Conservation (phyloP, 2,888 invertebrate genomes). For the Neoscelio sp. region DNA sequence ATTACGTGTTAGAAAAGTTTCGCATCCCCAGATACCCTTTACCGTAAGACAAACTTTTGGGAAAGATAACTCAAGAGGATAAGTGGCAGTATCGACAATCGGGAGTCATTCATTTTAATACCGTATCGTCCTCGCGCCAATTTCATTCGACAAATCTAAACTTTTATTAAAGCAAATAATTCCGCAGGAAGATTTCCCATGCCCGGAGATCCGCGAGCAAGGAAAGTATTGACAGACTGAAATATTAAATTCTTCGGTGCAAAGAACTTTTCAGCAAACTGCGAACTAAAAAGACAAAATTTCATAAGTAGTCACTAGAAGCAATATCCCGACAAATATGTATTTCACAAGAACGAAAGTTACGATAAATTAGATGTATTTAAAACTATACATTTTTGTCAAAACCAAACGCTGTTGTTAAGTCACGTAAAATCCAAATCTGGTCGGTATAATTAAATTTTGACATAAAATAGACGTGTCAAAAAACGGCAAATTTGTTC, state of each 20-base stretch:
- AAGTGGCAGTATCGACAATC: slow-evolving; percentile 35
- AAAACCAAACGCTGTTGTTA: too few species aligned
- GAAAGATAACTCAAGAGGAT: slow-evolving; percentile 14
- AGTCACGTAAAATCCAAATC: too few species aligned
- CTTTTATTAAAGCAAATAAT: slow-evolving; percentile 65
- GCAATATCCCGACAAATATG: slow-evolving; percentile 10
- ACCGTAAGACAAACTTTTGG: slow-evolving; percentile 5
- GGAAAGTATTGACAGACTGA: slow-evolving; percentile 43
- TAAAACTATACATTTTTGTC: too few species aligned
- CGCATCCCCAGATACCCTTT: slow-evolving; percentile 6
- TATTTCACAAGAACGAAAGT: not conserved
- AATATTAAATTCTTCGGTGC: slow-evolving; percentile 50
- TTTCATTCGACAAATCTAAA: slow-evolving; percentile 63
- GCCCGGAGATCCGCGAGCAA: not conserved
- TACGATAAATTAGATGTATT: too few species aligned
- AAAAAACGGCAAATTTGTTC: too few species aligned
- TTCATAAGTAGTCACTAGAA: not conserved
- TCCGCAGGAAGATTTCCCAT: slow-evolving; percentile 17
- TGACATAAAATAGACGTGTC: too few species aligned
- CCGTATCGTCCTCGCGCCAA: slow-evolving; percentile 40
- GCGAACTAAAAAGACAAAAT: slow-evolving; percentile 26
- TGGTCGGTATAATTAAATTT: too few species aligned
- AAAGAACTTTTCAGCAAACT: slow-evolving; percentile 23
- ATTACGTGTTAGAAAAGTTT: slow-evolving; percentile 4
- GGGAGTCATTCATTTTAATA: slow-evolving; percentile 48